Conservation (phyloP, 2,888 invertebrate species). For the Alloscopus bannaensis region DNA sequence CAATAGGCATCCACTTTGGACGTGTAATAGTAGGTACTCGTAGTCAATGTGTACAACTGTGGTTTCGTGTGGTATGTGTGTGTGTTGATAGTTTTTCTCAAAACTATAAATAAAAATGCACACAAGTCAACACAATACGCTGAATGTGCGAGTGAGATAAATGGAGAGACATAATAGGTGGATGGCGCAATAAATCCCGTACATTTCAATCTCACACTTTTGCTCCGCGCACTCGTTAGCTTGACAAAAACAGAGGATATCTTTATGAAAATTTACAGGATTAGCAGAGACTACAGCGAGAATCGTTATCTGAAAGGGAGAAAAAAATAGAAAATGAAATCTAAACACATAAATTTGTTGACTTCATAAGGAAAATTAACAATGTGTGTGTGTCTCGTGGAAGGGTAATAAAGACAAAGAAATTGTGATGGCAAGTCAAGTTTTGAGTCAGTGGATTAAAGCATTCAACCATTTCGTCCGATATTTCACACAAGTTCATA, state of each 20-base stretch:
- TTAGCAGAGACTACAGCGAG: too few species aligned
- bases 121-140: not conserved
- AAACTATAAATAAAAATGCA: not conserved
- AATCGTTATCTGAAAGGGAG: slow-evolving; percentile 23
- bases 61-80: not conserved
- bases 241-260: slow-evolving; percentile 47
- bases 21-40: not conserved
- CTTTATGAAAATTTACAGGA: slow-evolving; percentile 36
- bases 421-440: slow-evolving; percentile 7
- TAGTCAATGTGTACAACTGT: not conserved
- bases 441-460: not conserved
- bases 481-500: not conserved
- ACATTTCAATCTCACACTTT: not conserved
- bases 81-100: not conserved
- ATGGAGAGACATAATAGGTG: not conserved
- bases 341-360: slow-evolving; percentile 44
- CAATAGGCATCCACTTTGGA: not conserved
- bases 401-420: slow-evolving; percentile 40
- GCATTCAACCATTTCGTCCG: not conserved
- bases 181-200: not conserved
- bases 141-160: not conserved
- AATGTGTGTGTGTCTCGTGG: not conserved
- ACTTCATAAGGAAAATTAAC: slow-evolving; percentile 46
- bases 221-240: slow-evolving; percentile 8
- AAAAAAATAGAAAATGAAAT: slow-evolving; percentile 40